Evolutionary conservation across 2,888 invertebrate species (phyloP), one percentile per base, ranked within the genome.

Genomic region (Drosophila nr. fundita): DNA sequence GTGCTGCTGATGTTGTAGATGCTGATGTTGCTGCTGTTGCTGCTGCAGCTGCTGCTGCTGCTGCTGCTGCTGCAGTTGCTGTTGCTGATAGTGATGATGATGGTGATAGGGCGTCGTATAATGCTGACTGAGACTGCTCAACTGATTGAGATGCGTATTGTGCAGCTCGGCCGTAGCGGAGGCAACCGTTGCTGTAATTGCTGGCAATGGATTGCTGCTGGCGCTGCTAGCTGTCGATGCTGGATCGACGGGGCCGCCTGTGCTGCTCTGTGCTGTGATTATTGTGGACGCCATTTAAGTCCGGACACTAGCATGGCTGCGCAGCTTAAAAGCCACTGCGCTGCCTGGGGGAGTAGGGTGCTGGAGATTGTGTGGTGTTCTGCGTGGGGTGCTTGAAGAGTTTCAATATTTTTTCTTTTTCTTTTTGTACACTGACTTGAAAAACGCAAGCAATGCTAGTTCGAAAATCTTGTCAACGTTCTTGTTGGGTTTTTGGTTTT

Each of bases 231-330:
- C 62, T 68, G 78, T 90, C 68, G 76, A 54, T 82, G 89, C 87
- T 82, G 90, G 83, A 81, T 92, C 92, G 85, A 90, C 89, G 82
- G 89, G 88, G 79, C 91, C 91, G 85, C 90, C 92, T 54, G 73
- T 80, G 85, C 92, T 90, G 82, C 91, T 90, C 87, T 92, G 92
- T 83, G 92, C 91, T 84, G 92, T 91, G 91, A 93, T 92, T 91
- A 93, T 91, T 91, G 93, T 87, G 76, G 91, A 93, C 89, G 93
- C 92, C 93, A 93, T 93, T 91, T 92, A 92, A 87, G 83, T 78
- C 74, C 90, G 68, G 66, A 82, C 83, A 77, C 78, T 91, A 77
- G 91, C 92, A 92, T 92, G 92, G 91, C 92, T 91, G 88, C 76
- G 84, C 82, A 78, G 85, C 70, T 84, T 21, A 54, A 34, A 29